These are phyloP conservation scores for Hippocampus comes DNA, from an alignment of 2,113 vertebrate genomes.

Conservation along the genomic window DNA sequence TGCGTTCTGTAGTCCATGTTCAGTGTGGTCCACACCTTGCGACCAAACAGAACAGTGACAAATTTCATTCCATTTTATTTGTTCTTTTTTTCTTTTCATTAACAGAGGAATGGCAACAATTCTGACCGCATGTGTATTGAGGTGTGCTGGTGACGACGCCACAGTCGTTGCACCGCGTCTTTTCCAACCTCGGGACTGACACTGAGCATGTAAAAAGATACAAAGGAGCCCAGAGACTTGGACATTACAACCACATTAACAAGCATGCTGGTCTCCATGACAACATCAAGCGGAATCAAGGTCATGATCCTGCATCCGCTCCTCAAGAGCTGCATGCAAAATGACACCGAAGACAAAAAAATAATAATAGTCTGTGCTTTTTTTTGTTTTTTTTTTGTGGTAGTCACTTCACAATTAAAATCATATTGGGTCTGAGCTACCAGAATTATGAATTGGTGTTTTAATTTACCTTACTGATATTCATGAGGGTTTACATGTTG, in stretches of 20 bases:
- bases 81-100: too few species aligned
- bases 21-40: too few species aligned
- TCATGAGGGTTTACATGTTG: too few species aligned
- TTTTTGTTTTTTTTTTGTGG: background rate
- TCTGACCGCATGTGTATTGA: too few species aligned
- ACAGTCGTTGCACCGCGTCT: background rate
- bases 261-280: constrained; percentile 53
- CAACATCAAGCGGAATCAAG: constrained; percentile 58
- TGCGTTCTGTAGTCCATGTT: too few species aligned
- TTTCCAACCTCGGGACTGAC: background rate
- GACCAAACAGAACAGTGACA: too few species aligned
- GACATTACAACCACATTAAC: constrained; percentile 1
- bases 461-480: too few species aligned
- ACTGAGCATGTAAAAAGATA: background rate
- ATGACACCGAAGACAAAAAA: background rate
- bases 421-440: too few species aligned
- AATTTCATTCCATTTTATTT: too few species aligned
- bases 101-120: too few species aligned
- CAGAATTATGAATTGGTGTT: too few species aligned
- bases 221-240: background rate
- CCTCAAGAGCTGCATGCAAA: constrained; percentile 35
- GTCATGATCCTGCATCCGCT: constrained; percentile 68
- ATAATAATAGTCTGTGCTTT: background rate
- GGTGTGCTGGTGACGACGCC: background rate
- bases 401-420: too few species aligned